Percentiles rank a stretch among this genome's conserved stretches.
Conservation (phyloP, 2,888 invertebrate species). For the Aplocera efformata region DNA sequence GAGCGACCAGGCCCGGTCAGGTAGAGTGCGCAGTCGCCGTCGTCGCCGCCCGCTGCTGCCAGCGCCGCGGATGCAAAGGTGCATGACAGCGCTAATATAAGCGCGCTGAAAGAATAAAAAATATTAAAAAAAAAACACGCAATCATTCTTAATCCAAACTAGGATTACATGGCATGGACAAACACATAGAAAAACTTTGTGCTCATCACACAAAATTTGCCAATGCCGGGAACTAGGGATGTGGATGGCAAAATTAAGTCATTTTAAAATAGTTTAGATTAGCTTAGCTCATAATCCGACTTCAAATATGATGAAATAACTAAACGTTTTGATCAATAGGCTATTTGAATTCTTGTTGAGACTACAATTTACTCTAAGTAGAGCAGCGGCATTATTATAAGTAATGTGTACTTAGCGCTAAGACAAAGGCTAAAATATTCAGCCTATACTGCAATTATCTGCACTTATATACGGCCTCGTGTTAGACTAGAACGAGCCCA, state of each 20-base stretch:
- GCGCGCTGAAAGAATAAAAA: slow-evolving; percentile 49
- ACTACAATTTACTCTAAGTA: slow-evolving; percentile 30
- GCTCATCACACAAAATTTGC: no score
- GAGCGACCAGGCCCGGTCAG: slow-evolving; percentile 89
- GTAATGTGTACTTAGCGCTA: slow-evolving; percentile 15
- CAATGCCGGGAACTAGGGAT: no score
- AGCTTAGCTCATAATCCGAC: no score
- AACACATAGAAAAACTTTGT: no score
- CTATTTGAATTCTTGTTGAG: slow-evolving; percentile 14
- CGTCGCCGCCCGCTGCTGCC: slow-evolving; percentile 53
- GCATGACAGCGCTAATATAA: slow-evolving; percentile 60
- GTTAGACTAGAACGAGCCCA: slow-evolving; percentile 9
- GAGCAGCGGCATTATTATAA: slow-evolving; percentile 25
- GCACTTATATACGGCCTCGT: slow-evolving; percentile 9
- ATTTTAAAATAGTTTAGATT: no score
- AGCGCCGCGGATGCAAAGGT: slow-evolving; percentile 50
- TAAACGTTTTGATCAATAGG: slow-evolving; percentile 3
- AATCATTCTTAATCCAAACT: no score
- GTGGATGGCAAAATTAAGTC: no score
- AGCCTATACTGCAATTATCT: slow-evolving; percentile 12
- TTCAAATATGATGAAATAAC: slow-evolving; percentile 8
- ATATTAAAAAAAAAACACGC: no score
- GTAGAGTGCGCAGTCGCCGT: slow-evolving; percentile 87
- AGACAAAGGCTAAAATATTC: slow-evolving; percentile 21
- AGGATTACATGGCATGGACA: no score